phyloP scores from a whole-genome alignment of 1,140 invertebrate genomes.

The Drosophila pseudoobscura region DNA sequence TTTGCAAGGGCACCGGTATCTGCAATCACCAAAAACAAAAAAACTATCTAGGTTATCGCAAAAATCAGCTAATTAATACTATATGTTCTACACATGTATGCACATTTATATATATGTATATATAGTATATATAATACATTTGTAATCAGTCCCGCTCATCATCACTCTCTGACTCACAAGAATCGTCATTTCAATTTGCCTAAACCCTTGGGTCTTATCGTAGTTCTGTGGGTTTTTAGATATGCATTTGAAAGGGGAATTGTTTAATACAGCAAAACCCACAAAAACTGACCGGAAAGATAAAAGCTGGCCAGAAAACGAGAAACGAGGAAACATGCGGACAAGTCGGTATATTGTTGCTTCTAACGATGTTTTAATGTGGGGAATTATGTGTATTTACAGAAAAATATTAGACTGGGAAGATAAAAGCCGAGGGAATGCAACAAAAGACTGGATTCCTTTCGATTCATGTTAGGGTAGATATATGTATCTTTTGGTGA shows the following conservation, averaged over 20 bases:
- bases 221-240: not conserved
- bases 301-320: not conserved
- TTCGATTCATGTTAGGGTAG: too few species aligned
- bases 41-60: not conserved
- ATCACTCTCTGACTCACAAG: not conserved
- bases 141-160: constrained; percentile 1
- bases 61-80: not conserved
- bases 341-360: too few species aligned
- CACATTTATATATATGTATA: not conserved
- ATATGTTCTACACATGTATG: not conserved
- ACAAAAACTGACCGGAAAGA: constrained; percentile 5
- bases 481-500: too few species aligned
- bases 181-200: constrained; percentile 1
- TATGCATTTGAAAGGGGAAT: not conserved
- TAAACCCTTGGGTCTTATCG: not conserved
- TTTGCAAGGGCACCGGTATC: constrained; percentile 90
- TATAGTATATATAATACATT: not conserved
- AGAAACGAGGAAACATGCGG: too few species aligned
- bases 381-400: too few species aligned
- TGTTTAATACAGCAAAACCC: not conserved
- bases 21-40: constrained; percentile 62
- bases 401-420: too few species aligned
- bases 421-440: too few species aligned
- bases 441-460: too few species aligned
- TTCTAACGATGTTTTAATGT: too few species aligned